Percentiles rank a stretch among this genome's conserved stretches.
Evolutionary conservation across 2,113 vertebrate genomes (phyloP).

Genomic region (Elachura formosa): DNA sequence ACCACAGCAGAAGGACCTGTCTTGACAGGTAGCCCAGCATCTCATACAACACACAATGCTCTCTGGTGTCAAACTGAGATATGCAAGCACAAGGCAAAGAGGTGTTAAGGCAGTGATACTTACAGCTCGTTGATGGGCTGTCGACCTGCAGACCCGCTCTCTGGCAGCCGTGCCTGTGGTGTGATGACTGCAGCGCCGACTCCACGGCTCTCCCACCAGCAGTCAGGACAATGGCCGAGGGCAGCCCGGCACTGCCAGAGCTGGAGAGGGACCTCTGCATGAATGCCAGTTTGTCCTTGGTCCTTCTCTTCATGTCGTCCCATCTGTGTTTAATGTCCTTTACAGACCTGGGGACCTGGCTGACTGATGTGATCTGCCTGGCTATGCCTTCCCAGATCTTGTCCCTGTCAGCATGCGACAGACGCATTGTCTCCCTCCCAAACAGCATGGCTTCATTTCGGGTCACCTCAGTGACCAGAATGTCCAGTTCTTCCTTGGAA

Average conservation of each 20-base stretch:
- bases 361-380: conserved; percentile 75
- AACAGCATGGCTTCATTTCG: conserved; percentile 75
- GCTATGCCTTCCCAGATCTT: conserved; percentile 81
- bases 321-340: conserved; percentile 81
- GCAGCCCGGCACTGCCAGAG: conserved; percentile 20
- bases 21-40: neutral
- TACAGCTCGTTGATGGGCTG: conserved; percentile 72
- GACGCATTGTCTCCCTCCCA: conserved; percentile 74
- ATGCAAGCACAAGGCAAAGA: conserved; percentile 6
- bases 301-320: conserved; percentile 80
- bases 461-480: conserved; percentile 81
- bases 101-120: conserved; percentile 63
- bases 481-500: conserved; percentile 81
- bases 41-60: neutral
- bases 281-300: conserved; percentile 77
- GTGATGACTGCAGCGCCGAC: conserved; percentile 60
- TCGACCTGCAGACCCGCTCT: conserved; percentile 61
- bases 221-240: conserved; percentile 63
- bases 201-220: conserved; percentile 69
- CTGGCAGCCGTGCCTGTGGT: conserved; percentile 28
- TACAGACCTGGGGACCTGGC: conserved; percentile 76
- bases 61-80: neutral
- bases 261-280: conserved; percentile 76
- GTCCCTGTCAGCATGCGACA: conserved; percentile 76
- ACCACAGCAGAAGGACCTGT: neutral